Evolutionary conservation across 1,140 invertebrate genomes (phyloP).

Genomic region (Ips typographus): DNA sequence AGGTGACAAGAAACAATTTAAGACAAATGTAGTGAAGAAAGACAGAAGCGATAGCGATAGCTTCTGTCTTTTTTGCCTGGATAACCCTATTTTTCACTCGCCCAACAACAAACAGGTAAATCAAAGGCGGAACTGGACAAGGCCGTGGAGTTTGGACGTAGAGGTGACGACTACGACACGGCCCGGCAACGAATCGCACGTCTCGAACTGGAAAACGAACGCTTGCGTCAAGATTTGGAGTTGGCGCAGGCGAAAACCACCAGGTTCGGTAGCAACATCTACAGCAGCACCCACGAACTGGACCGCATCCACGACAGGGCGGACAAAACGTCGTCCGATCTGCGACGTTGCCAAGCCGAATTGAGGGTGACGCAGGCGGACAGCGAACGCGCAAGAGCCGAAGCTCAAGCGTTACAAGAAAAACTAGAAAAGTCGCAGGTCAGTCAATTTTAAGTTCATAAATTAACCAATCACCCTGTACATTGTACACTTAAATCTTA

Average conservation of each 20-base stretch:
- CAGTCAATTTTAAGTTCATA: background rate
- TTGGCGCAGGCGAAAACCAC: conserved; percentile 70
- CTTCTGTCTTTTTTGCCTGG: background rate
- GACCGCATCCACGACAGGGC: conserved; percentile 81
- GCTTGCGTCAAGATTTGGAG: conserved; percentile 81
- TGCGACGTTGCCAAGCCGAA: conserved; percentile 83
- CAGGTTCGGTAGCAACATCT: conserved; percentile 62
- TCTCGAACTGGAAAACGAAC: conserved; percentile 86
- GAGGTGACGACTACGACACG: conserved; percentile 85
- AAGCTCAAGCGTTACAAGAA: conserved; percentile 83
- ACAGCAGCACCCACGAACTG: conserved; percentile 56
- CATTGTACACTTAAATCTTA: no score
- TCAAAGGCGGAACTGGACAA: conserved; percentile 92
- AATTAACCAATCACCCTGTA: no score
- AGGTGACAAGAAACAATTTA: background rate
- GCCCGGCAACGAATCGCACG: conserved; percentile 83
- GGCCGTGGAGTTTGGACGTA: conserved; percentile 83
- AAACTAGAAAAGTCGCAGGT: conserved; percentile 88
- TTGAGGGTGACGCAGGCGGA: conserved; percentile 82
- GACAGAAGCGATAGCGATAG: background rate
- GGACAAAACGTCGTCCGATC: conserved; percentile 79
- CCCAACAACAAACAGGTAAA: conserved; percentile 58
- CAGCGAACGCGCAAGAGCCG: conserved; percentile 80
- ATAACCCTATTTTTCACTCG: background rate
- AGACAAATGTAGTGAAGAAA: background rate